Percentiles rank a stretch among this genome's conserved stretches.
Conservation (phyloP, 2,888 invertebrate genomes). For the Disparrhopalites patrizii region DNA sequence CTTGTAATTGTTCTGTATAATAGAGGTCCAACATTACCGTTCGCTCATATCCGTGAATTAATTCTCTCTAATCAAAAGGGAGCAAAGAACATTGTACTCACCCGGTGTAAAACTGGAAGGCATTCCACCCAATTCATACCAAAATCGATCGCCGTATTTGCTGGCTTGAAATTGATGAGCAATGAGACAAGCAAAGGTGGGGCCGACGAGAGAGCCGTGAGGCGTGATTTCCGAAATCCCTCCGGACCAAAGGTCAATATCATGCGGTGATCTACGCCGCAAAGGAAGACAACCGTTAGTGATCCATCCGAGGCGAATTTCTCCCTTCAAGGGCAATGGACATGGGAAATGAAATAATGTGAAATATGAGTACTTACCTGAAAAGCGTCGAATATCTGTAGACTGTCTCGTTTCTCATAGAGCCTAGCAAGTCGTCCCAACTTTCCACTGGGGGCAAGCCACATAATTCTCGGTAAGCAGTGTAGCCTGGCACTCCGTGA, state of each 20-base stretch:
- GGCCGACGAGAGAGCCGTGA: slow-evolving; percentile 53
- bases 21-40: too few relatives aligned
- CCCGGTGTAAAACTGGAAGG: slow-evolving; percentile 53
- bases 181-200: slow-evolving; percentile 55
- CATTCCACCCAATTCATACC: slow-evolving; percentile 52
- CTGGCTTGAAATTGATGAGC: slow-evolving; percentile 52
- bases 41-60: neutral
- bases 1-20: slow-evolving; percentile 52
- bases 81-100: slow-evolving; percentile 40
- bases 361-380: slow-evolving; percentile 44
- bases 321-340: too few relatives aligned
- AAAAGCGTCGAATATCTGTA: slow-evolving; percentile 51
- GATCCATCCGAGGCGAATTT: too few relatives aligned
- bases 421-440: slow-evolving; percentile 51
- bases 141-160: slow-evolving; percentile 54
- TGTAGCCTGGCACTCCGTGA: slow-evolving; percentile 55
- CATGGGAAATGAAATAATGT: slow-evolving; percentile 5
- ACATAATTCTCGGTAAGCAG: slow-evolving; percentile 51
- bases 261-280: slow-evolving; percentile 51
- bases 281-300: too few relatives aligned
- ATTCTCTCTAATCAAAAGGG: neutral
- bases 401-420: slow-evolving; percentile 51
- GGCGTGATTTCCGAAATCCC: slow-evolving; percentile 55
- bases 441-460: slow-evolving; percentile 49
- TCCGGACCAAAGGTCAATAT: slow-evolving; percentile 53